Evolutionary conservation across 2,888 invertebrate genomes (phyloP), one percentile per base, ranked within the genome.

Genomic region (Lasioglossum pauxillum): DNA sequence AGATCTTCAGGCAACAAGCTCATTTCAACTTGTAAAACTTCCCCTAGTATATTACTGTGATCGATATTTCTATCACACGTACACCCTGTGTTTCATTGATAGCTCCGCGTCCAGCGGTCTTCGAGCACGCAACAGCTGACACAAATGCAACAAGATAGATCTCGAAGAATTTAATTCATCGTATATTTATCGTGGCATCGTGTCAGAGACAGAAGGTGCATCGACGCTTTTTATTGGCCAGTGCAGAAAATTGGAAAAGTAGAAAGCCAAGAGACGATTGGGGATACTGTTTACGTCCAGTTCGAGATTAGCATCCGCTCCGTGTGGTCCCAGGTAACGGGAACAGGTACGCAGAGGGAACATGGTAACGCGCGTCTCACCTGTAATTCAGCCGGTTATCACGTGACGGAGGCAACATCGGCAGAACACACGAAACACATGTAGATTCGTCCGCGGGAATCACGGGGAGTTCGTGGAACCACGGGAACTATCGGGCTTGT

Each of bases 381-480:
- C 81, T 86, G 60, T 49, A 75, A 80, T 82, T 83, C 57, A 57
- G 49, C 76, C 82, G 83, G 81, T 78, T 49, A 80, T 31, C 81
- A 80, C 81, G 80, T 74, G 85, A 85, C 71, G 46, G 53, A 83
- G 79, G 64, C 81, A 64, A 79, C 86, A 86, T 83, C 77, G 77
- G 82, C 82, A 41, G 60, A 44, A 80, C 31, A 53, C 69, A n/a
- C 46, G 44, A 57, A 73, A 60, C 57, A 64, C 76, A 46, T 78
- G 38, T 27, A 69, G 31, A 79, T 41, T 23, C 60, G 64, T 57
- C 53, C 71, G 16, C 53, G 53, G 64, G 75, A 57, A 76, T 3
- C 46, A 57, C 76, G 57, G 35, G 23, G 35, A 72, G 49, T 44
- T 8, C 53, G 69, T 27, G 38, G 38, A 77, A 35, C 57, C 84